These are phyloP conservation scores for Paelopatides confundens DNA, from an alignment of 53 echinoderm and acorn worm species.

Conservation along the genomic window DNA sequence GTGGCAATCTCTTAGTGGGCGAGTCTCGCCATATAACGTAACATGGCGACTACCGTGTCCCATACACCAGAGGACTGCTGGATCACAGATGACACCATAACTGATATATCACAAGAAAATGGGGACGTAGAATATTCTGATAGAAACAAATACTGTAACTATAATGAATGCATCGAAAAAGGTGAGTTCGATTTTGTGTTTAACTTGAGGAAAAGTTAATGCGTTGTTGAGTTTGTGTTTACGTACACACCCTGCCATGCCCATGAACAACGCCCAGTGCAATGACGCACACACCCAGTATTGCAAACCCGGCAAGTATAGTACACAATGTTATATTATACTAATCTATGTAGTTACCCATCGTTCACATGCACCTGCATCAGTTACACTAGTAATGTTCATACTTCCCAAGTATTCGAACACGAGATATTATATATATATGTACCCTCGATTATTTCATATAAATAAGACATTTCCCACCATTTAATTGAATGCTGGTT, in stretches of 20 bases:
- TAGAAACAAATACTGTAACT: conserved; percentile 94
- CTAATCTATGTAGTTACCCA: neutral
- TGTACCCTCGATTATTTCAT: too few species aligned
- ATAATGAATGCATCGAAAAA: conserved; percentile 87
- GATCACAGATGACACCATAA: conserved; percentile 45
- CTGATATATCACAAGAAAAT: conserved; percentile 41
- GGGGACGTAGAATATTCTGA: conserved; percentile 44
- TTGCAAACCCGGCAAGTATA: neutral
- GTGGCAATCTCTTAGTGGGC: conserved; percentile 44
- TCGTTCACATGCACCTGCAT: neutral
- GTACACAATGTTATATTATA: neutral
- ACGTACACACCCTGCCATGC: conserved; percentile 52
- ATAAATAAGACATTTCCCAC: too few species aligned
- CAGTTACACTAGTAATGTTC: neutral
- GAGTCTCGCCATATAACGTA: conserved; percentile 33
- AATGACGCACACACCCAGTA: conserved; percentile 41
- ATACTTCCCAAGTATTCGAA: too few species aligned
- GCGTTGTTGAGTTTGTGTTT: conserved; percentile 4
- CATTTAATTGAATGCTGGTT: too few species aligned
- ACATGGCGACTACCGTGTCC: conserved; percentile 62
- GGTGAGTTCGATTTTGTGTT: conserved; percentile 67
- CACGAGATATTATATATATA: too few species aligned
- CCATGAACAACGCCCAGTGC: conserved; percentile 52
- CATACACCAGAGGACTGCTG: conserved; percentile 55
- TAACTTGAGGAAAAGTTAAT: conserved; percentile 32